Base-by-base conservation (phyloP, 2,797 vertebrate species). In the Xiphorhynchus erythropygius region DNA sequence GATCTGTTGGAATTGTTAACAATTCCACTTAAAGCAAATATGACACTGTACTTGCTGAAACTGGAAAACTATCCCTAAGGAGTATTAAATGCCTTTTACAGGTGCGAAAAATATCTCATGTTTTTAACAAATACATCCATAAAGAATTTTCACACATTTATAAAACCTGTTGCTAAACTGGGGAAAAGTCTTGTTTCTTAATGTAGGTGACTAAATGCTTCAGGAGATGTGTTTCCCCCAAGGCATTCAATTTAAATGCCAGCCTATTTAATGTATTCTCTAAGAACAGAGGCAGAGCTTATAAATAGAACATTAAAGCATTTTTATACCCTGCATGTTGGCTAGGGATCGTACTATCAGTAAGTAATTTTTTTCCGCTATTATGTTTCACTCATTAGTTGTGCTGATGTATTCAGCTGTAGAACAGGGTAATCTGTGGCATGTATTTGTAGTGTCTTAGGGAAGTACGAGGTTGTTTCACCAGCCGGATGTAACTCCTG, bases 51-150 rank as follows among this genome's bases (percentile, higher is more conserved):
- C 47, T 90, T 87, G 37, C 56, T 93, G 57, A 91, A 73, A 94
- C 13, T 59, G 46, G 35, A 76, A 85, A 76, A 69, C 6, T 94
- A 11, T 97, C 57, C 69, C 49, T 56, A 23, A 33, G 55, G 84
- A 91, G 75, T 92, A 87, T 90, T 94, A 79, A 70, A 90, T 88
- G 52, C 69, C 64, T 93, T 59, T 92, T 94, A 74, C 49, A 94
- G 75, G 71, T 94, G 75, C 87, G 81, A 92, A 87, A 84, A 73
- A 89, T 23, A 90, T 89, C 81, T 96, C 10, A 1, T 63, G 39
- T 91, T 94, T 59, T 69, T 93, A 93, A 95, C 82, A 96, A 94
- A 95, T 89, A 95, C 55, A 75, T 82, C 83, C 41, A 74, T 83
- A 74, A 95, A 88, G 50, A 95, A 88, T 92, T 90, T 89, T 95